Evolutionary conservation across 2,113 vertebrate genomes (phyloP).

Genomic region (Mellivora capensis): DNA sequence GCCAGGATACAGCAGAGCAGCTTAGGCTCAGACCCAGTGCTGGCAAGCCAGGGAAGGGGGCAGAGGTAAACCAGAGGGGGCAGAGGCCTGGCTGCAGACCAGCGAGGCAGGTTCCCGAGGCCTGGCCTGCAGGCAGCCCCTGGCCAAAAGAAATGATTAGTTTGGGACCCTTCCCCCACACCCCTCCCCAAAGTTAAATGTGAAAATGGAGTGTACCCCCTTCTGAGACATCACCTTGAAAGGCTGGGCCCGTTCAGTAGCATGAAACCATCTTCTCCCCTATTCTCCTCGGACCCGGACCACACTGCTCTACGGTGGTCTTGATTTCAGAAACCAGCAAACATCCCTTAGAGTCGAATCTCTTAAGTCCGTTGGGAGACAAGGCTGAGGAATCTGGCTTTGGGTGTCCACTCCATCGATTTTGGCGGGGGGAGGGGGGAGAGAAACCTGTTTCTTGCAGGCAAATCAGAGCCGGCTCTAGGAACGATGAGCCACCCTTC

Average conservation of each 20-base stretch:
- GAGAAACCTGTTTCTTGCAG: neutral
- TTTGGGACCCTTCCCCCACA: neutral
- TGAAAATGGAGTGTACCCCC: neutral
- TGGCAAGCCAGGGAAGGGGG: neutral
- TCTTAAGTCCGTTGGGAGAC: neutral
- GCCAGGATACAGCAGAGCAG: neutral
- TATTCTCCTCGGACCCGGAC: neutral
- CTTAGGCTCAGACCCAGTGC: neutral
- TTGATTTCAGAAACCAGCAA: neutral
- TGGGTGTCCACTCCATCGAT: neutral
- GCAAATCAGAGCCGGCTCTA: neutral
- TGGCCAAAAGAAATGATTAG: neutral
- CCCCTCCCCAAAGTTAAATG: neutral
- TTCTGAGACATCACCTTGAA: neutral
- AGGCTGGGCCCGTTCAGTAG: neutral
- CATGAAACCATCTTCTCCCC: fast-evolving
- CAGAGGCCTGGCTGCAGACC: neutral
- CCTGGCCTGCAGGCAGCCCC: neutral
- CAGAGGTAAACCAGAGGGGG: neutral
- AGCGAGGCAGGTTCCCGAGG: neutral
- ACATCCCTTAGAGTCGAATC: neutral
- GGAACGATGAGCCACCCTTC: neutral
- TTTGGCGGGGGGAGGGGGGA: neutral
- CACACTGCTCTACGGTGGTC: neutral
- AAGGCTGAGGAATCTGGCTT: neutral